A percentile compares a stretch with the other conserved stretches of the same genome.
Evolutionary conservation across 2,888 invertebrate species (phyloP).

Genomic region (Schizotus pectinicornis): DNA sequence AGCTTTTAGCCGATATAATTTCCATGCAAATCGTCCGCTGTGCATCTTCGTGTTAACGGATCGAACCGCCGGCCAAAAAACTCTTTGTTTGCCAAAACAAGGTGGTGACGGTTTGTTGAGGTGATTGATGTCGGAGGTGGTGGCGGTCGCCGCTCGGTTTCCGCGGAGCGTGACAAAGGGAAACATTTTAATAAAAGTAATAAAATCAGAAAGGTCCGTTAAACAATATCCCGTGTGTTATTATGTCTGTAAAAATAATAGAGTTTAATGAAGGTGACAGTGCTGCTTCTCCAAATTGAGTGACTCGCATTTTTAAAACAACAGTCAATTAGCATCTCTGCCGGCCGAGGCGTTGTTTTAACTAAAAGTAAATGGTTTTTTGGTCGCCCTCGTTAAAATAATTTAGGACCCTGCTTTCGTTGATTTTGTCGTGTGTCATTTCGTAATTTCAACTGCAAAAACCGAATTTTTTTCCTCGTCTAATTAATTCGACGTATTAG

Average conservation of each 20-base stretch:
- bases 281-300: slow-evolving; percentile 47
- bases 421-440: background rate
- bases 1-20: background rate
- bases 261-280: slow-evolving; percentile 50
- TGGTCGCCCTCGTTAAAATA: slow-evolving; percentile 46
- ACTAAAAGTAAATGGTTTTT: slow-evolving; percentile 47
- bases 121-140: background rate
- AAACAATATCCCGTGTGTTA: slow-evolving; percentile 38
- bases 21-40: background rate
- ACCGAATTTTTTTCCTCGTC: background rate
- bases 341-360: slow-evolving; percentile 48
- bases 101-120: background rate
- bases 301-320: slow-evolving; percentile 52
- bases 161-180: background rate
- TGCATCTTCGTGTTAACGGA: background rate
- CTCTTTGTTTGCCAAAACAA: background rate
- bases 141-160: background rate
- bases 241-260: slow-evolving; percentile 49
- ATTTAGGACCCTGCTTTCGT: slow-evolving; percentile 41
- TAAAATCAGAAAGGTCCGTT: slow-evolving; percentile 9
- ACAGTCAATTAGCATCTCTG: slow-evolving; percentile 51
- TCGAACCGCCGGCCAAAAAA: background rate
- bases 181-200: slow-evolving; percentile 5
- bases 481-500: background rate
- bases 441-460: background rate